phyloP scores from a whole-genome alignment of 2,888 invertebrate species.

The Notodonta dromedarius region DNA sequence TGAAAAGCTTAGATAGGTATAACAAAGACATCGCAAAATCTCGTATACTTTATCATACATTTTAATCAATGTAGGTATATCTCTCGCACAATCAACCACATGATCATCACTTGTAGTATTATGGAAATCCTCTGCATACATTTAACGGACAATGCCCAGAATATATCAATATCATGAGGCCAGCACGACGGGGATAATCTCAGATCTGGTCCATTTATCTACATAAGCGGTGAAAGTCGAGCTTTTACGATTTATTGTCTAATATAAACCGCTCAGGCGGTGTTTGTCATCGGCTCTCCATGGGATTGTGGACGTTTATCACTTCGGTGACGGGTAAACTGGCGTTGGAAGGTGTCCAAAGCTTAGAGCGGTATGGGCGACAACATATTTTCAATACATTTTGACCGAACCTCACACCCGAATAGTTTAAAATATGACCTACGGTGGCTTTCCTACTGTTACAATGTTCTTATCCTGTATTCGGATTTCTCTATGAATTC shows the following conservation, averaged over 20 bases:
- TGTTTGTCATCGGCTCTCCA: not conserved
- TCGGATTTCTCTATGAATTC: too few relatives aligned
- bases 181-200: not conserved
- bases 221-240: not conserved
- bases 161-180: not conserved
- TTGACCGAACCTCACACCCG: too few relatives aligned
- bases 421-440: too few relatives aligned
- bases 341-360: not conserved
- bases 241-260: not conserved
- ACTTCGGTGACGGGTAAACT: not conserved
- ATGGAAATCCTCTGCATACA: not conserved
- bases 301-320: not conserved
- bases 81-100: not conserved
- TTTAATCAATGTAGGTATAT: not conserved
- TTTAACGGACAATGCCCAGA: not conserved
- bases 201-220: constrained; percentile 2
- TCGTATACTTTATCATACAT: not conserved
- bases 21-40: too few relatives aligned
- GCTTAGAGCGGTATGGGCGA: too few relatives aligned
- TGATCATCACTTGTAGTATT: not conserved
- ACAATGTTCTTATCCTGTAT: too few relatives aligned
- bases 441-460: too few relatives aligned
- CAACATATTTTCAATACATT: too few relatives aligned
- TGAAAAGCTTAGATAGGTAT: too few relatives aligned
- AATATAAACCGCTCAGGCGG: not conserved